Conservation (phyloP, 2,888 invertebrate species). For the Machimus atricapillus region DNA sequence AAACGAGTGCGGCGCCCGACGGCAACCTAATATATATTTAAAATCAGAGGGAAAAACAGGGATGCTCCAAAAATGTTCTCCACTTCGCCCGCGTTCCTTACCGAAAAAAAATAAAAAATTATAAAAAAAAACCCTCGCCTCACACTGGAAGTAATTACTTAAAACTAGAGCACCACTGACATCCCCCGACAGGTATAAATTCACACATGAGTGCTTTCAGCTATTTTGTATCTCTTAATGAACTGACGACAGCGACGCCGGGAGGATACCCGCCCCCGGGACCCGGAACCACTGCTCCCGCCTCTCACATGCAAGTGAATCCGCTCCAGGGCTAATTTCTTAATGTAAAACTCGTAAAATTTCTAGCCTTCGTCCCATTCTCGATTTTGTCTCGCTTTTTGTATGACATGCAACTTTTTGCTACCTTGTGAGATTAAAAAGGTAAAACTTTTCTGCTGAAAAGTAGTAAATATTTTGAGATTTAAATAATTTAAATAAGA, state of each 20-base stretch:
- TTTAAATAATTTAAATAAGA: neutral
- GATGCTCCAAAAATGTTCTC: neutral
- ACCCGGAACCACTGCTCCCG: neutral
- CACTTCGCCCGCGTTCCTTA: neutral
- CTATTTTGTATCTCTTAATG: slow-evolving; percentile 15
- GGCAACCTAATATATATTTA: neutral
- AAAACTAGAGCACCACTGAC: slow-evolving; percentile 6
- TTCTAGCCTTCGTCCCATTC: neutral
- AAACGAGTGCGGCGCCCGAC: neutral
- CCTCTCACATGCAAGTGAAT: neutral
- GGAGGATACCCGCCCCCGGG: neutral
- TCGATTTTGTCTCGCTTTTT: neutral
- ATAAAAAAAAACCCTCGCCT: neutral
- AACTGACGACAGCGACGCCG: neutral
- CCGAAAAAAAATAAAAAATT: neutral
- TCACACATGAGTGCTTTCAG: slow-evolving; percentile 30
- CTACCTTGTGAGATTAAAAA: neutral
- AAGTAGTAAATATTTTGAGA: neutral
- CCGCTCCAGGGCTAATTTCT: slow-evolving; percentile 7
- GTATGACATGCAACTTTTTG: neutral
- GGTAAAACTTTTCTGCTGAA: neutral
- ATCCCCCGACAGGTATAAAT: slow-evolving; percentile 4
- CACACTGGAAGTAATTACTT: slow-evolving; percentile 17
- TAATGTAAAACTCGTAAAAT: slow-evolving; percentile 22
- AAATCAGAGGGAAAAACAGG: neutral